Evolutionary conservation across 1,140 invertebrate genomes (phyloP), one percentile per base, ranked within the genome.

Genomic region (Penaeus vannamei): DNA sequence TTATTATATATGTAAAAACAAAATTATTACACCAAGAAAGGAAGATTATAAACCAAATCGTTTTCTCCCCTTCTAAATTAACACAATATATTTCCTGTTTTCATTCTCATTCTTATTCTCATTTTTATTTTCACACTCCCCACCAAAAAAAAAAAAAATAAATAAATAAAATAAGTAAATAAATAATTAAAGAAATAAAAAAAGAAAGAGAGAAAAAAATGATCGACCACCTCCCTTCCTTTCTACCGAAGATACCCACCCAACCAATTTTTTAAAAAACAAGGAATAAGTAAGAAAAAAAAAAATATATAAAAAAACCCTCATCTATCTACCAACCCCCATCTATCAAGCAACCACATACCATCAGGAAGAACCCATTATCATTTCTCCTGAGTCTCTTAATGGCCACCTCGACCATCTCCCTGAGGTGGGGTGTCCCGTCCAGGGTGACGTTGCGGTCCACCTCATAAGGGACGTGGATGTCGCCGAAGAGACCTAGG

Each of bases 301-400:
- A 53, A 64, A 32, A 1, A 29, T 14, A 20, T 10, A 12, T 10
- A 83, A 2, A 60, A 61, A n/a, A 62, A 0, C 53, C 62, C 0
- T 26, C 20, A 83, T 23, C n/a, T n/a, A 26, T 60, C 46, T 22
- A 60, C 2, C n/a, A 61, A 8, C 19, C 22, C 19, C 22, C 20
- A 23, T 22, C 10, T 32, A 29, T 12, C 59, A n/a, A 23, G 7
- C 29, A 0, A 60, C 10, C n/a, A 69, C 62, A 19, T 12, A 92
- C 91, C 64, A 92, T 77, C 23, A 92, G 83, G 85, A 92, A 91
- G 80, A 90, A 92, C 1, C 92, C 92, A 0, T 92, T 82, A 1
- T 77, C 26, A 53, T 20, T 29, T 29, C 86, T 92, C 62, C 82
- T 20, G 22, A 92, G 77, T 22, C 88, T 53, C n/a, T 86, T 61